Conservation (phyloP, 2,113 vertebrate species). For the Xenopus borealis region DNA sequence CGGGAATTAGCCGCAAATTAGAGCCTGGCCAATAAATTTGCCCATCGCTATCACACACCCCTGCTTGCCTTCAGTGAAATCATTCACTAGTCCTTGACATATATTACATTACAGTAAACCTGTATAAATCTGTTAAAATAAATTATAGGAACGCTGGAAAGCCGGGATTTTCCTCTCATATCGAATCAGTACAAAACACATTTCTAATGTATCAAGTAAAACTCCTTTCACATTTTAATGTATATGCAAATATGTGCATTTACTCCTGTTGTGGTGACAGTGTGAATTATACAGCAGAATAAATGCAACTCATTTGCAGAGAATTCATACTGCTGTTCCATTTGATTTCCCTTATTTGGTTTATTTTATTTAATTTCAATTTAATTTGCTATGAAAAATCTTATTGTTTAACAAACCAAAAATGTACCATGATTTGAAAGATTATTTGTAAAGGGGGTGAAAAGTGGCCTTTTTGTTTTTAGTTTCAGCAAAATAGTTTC, state of each 20-base stretch:
- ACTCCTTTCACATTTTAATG: constrained; percentile 40
- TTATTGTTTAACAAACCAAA: too few relatives aligned
- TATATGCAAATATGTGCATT: constrained; percentile 45
- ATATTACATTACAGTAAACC: constrained; percentile 24
- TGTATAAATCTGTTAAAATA: constrained; percentile 22
- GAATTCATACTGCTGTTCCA: too few relatives aligned
- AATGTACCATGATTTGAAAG: too few relatives aligned
- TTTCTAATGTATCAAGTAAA: constrained; percentile 35
- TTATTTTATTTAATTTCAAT: too few relatives aligned
- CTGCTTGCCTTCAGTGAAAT: constrained; percentile 1
- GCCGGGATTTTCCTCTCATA: constrained; percentile 30
- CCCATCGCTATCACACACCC: too few relatives aligned
- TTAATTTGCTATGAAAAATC: too few relatives aligned
- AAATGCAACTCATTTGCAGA: constrained; percentile 15
- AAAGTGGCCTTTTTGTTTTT: too few relatives aligned
- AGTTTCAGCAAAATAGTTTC: too few relatives aligned
- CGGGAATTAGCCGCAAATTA: too few relatives aligned
- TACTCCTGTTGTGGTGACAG: constrained; percentile 32
- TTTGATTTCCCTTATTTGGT: too few relatives aligned
- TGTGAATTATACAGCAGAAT: constrained; percentile 32
- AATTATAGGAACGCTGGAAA: constrained; percentile 25
- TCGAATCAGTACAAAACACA: constrained; percentile 36
- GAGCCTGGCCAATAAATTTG: too few relatives aligned
- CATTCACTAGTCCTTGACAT: constrained; percentile 10
- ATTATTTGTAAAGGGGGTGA: too few relatives aligned